phyloP scores from a whole-genome alignment of 92 coral and sea anemone genomes.

The Metridium senile region DNA sequence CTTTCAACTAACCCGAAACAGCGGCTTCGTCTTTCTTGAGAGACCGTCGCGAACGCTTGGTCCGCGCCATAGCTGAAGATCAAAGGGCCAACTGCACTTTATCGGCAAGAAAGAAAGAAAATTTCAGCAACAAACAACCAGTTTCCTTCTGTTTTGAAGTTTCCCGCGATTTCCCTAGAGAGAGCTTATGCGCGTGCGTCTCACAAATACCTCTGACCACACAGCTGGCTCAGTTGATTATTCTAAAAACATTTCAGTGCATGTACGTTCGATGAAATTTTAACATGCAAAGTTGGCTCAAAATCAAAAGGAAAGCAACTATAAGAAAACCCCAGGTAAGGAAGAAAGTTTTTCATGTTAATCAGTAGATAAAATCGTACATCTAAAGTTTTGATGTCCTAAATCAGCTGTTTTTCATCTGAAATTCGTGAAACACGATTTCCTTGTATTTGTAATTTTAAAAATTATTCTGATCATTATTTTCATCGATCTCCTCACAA shows the following conservation, averaged over 20 bases:
- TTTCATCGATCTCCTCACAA: no score
- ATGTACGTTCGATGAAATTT: neutral
- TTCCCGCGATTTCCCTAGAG: slow-evolving; percentile 39
- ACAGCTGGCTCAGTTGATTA: slow-evolving; percentile 28
- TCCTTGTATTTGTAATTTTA: no score
- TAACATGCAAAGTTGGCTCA: neutral
- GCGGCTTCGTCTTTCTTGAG: slow-evolving; percentile 45
- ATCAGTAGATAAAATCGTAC: neutral
- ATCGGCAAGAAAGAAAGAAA: neutral
- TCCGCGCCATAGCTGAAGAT: slow-evolving; percentile 63
- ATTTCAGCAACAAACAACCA: neutral
- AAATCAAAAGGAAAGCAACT: neutral
- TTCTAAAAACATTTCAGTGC: slow-evolving; percentile 2
- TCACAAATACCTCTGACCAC: slow-evolving; percentile 18
- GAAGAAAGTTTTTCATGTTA: neutral
- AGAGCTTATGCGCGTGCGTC: slow-evolving; percentile 30
- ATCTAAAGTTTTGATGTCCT: neutral
- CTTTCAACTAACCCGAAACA: slow-evolving; percentile 30
- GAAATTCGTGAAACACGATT: no score
- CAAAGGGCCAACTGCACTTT: neutral
- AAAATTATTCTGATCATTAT: no score
- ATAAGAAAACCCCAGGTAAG: slow-evolving; percentile 4
- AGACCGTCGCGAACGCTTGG: slow-evolving; percentile 45
- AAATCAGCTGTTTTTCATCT: neutral
- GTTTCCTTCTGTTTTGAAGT: slow-evolving; percentile 33